Conservation (phyloP, 2,113 vertebrate species). For the Prolemur simus region DNA sequence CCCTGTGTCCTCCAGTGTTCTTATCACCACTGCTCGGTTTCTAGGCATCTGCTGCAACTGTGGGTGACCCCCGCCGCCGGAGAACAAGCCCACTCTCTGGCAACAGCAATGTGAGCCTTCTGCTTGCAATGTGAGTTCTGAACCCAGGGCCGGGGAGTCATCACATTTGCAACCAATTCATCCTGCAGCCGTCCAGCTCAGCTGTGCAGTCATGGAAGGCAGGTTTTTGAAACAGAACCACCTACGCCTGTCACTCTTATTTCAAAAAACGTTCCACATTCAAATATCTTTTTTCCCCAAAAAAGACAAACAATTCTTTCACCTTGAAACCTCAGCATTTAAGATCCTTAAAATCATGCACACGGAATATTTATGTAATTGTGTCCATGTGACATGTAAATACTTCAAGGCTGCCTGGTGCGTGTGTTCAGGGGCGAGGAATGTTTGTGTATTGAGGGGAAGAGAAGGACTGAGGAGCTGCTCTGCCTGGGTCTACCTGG, state of each 20-base stretch:
- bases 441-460: neutral
- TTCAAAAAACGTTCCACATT: neutral
- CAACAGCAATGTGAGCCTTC: neutral
- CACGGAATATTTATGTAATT: constrained; percentile 21
- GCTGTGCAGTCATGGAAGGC: neutral
- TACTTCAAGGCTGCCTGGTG: neutral
- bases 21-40: neutral
- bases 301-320: constrained; percentile 37
- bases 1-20: neutral
- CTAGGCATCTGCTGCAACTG: neutral
- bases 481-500: neutral
- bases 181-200: neutral
- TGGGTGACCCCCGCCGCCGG: neutral
- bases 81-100: neutral
- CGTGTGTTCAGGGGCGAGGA: neutral
- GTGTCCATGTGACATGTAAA: neutral
- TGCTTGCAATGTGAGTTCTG: neutral
- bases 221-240: neutral
- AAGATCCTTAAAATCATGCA: neutral
- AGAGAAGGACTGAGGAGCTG: neutral
- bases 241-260: constrained; percentile 18
- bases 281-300: neutral
- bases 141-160: neutral
- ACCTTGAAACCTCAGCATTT: neutral
- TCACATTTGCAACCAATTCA: neutral